A percentile compares a stretch with the other conserved stretches of the same genome.
Evolutionary conservation across 2,888 invertebrate genomes (phyloP).

Genomic region (Lithophane socia): DNA sequence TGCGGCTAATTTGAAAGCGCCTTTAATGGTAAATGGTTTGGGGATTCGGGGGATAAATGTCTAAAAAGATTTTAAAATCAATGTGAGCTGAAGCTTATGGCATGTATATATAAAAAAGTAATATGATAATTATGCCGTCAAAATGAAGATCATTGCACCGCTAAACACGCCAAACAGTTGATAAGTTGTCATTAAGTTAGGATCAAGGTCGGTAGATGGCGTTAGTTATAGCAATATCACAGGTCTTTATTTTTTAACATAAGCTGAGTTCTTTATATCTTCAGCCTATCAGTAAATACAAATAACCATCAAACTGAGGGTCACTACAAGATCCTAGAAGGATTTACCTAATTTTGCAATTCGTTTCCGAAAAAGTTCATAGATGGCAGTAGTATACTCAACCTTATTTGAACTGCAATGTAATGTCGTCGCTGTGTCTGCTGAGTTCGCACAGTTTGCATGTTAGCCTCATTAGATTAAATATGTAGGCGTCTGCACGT

Average conservation of each 20-base stretch:
- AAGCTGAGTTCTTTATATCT: neutral
- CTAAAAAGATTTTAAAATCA: neutral
- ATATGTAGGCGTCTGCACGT: slow-evolving; percentile 19
- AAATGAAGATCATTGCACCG: neutral
- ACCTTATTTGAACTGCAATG: slow-evolving; percentile 9
- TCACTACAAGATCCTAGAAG: neutral
- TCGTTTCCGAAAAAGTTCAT: neutral
- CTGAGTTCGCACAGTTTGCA: slow-evolving; percentile 27
- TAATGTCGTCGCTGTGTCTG: slow-evolving; percentile 42
- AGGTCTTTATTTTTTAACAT: neutral
- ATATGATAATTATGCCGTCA: neutral
- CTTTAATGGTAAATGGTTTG: neutral
- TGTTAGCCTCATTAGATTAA: slow-evolving; percentile 33
- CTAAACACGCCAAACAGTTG: neutral
- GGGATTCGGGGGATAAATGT: neutral
- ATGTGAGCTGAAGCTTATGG: neutral
- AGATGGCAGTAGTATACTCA: slow-evolving; percentile 18
- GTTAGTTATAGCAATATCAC: slow-evolving; percentile 8
- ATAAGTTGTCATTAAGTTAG: neutral
- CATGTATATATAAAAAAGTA: neutral
- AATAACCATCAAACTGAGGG: neutral
- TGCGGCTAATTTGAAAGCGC: neutral
- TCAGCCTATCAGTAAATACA: neutral
- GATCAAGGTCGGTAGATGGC: slow-evolving; percentile 24
- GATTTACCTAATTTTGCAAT: neutral